Evolutionary conservation across 2,797 vertebrate genomes (phyloP), one percentile per base, ranked within the genome.

Genomic region (Sebastes elongatus): DNA sequence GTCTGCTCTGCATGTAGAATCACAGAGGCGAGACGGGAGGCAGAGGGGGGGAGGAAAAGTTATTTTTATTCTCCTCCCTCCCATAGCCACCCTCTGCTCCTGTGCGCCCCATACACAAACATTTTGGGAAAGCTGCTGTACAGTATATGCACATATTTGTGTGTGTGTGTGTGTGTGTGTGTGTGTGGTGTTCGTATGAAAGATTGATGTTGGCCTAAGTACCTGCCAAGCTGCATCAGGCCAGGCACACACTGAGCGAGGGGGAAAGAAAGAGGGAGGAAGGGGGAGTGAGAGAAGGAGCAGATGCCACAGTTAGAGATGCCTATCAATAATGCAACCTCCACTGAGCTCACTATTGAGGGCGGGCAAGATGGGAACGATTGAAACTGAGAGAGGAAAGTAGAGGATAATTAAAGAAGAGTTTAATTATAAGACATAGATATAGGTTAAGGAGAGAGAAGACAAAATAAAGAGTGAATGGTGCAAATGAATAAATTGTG

Each of bases 131-230:
- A 78, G 74, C 82, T 76, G 57, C 71, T 85, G 70, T 78, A 71
- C 80, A 77, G 83, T 76, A 69, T 82, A 74, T 69, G 83, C 63
- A 60, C 76, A 78, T 13, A 70, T 73, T 28, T 67, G 22, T 80
- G 71, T 81, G 28, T 71, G 79, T 38, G 67, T 71, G 25, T 25
- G 25, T 25, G 25, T 67, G 22, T 80, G 71, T 81, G 28, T 71
- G 79, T 38, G 66, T 62, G 86, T 67, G 63, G 81, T 59, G 64
- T 89, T 81, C 83, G 75, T 88, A 95, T 96, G 89, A 96, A 96
- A 96, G 94, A 96, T 96, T 96, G 92, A 96, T 96, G 95, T 75
- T 56, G 87, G 88, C 91, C 93, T 95, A 96, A 96, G 95, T 95
- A 95, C 94, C 94, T 96, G 95, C 94, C 95, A 95, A 87, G 90